Conservation (phyloP, 37 sponge, comb jelly and placozoan genomes). For the Ephydatia muelleri region DNA sequence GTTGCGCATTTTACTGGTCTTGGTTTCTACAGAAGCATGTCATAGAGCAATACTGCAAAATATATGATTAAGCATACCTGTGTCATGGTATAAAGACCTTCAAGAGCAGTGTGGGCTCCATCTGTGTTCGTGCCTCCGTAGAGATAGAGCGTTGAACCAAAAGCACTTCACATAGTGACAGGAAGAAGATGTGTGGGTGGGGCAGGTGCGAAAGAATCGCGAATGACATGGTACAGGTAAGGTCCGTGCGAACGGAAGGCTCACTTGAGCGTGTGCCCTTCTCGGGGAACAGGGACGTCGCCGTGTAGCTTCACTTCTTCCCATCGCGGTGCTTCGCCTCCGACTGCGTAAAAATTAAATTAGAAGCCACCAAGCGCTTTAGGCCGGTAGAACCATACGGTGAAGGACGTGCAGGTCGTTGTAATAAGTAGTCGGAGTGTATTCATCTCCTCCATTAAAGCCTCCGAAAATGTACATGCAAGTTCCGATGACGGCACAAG, state of each 20-base stretch:
- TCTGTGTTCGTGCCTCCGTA: constrained; percentile 65
- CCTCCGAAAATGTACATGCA: constrained; percentile 69
- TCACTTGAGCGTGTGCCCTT: constrained; percentile 54
- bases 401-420: constrained; percentile 55
- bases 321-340: constrained; percentile 34
- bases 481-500: constrained; percentile 24
- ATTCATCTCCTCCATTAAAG: constrained; percentile 18
- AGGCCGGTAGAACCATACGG: constrained; percentile 34
- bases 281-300: constrained; percentile 53
- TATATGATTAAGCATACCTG: constrained; percentile 55
- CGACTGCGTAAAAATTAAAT: constrained; percentile 11
- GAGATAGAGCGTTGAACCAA: constrained; percentile 43
- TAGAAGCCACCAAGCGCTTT: neutral
- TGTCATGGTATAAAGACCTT: constrained; percentile 43
- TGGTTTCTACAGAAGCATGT: constrained; percentile 22
- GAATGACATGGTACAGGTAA: neutral
- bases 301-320: constrained; percentile 48
- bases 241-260: neutral
- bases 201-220: neutral
- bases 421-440: constrained; percentile 25
- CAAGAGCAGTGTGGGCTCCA: constrained; percentile 24
- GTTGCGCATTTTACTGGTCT: constrained; percentile 23
- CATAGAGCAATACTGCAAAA: neutral
- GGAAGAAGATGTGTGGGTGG: neutral
- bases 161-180: constrained; percentile 47